Conservation (phyloP, 2,888 invertebrate genomes). For the Synergus umbraculus region DNA sequence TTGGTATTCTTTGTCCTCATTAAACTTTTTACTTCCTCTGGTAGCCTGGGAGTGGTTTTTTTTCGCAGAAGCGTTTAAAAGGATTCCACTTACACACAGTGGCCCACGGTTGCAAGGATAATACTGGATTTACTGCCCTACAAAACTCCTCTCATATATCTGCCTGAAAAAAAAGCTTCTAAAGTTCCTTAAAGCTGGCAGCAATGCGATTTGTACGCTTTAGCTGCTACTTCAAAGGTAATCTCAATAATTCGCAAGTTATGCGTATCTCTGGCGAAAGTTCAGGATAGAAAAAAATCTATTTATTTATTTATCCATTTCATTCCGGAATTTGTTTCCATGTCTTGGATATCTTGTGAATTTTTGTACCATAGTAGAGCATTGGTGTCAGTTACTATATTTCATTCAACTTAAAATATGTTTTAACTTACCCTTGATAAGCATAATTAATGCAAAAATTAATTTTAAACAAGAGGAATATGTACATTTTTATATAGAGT, state of each 20-base stretch:
- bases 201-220: neutral
- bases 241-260: neutral
- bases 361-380: no score
- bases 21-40: neutral
- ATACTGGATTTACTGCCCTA: slow-evolving; percentile 3
- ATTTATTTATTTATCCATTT: no score
- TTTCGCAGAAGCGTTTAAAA: neutral
- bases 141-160: neutral
- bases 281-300: neutral
- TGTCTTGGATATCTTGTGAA: no score
- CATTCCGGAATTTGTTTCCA: no score
- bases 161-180: neutral
- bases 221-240: neutral
- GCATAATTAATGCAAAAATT: no score
- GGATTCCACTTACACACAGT: neutral
- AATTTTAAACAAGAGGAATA: no score
- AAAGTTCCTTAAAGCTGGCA: neutral
- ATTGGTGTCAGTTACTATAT: no score
- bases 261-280: no score
- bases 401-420: no score
- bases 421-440: no score
- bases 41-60: neutral
- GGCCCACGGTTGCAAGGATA: neutral
- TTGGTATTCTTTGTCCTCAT: neutral
- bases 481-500: no score